phyloP scores from a whole-genome alignment of 2,888 invertebrate species.

The Rapana venosa region DNA sequence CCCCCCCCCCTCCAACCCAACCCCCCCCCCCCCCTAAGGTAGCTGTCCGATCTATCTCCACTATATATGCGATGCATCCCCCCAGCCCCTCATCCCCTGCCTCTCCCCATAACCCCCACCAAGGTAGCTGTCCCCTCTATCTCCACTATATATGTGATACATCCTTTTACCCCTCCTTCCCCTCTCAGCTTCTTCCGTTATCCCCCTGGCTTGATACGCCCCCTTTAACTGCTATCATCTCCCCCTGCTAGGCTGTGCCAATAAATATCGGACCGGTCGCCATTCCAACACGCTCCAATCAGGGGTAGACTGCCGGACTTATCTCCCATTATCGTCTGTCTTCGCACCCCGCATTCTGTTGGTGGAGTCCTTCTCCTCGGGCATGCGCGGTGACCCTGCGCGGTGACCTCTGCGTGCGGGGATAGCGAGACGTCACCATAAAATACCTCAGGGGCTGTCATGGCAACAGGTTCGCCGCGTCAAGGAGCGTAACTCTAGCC shows the following conservation, averaged over 20 bases:
- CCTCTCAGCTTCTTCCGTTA: no score
- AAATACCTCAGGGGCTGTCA: neutral
- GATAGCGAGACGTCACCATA: slow-evolving; percentile 19
- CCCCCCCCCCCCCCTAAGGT: neutral
- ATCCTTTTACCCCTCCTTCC: no score
- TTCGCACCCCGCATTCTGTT: slow-evolving; percentile 3
- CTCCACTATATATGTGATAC: no score
- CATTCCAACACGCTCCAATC: slow-evolving; percentile 24
- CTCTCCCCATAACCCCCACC: neutral
- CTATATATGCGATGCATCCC: neutral
- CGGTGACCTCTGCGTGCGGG: neutral
- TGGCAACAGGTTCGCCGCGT: slow-evolving; percentile 20
- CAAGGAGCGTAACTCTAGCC: slow-evolving; percentile 24
- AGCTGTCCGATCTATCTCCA: neutral
- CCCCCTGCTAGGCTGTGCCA: neutral
- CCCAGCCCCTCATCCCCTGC: neutral
- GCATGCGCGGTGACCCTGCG: slow-evolving; percentile 23
- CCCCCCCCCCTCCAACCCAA: neutral
- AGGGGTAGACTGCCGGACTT: neutral
- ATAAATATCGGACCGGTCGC: slow-evolving; percentile 6
- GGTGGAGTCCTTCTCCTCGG: neutral
- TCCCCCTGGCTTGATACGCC: neutral
- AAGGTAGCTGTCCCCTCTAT: neutral
- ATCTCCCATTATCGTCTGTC: slow-evolving; percentile 17
- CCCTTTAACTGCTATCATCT: neutral